Conservation (phyloP, 2,113 vertebrate genomes). For the Turdus rufiventris region DNA sequence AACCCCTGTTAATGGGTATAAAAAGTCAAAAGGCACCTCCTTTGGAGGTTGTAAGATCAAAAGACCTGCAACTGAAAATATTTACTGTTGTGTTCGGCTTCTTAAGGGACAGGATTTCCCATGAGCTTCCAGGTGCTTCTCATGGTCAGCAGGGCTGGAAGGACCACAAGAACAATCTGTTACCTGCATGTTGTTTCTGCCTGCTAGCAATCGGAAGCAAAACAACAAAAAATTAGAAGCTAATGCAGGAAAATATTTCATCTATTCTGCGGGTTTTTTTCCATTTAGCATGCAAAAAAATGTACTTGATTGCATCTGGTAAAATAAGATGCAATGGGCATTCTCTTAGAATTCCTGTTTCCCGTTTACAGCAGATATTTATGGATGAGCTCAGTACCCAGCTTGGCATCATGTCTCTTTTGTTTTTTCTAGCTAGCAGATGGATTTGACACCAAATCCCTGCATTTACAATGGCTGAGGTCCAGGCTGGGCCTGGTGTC, state of each 20-base stretch:
- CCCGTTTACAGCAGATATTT: background rate
- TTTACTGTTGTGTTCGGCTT: background rate
- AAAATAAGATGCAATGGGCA: background rate
- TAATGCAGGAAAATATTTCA: background rate
- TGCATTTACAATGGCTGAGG: conserved; percentile 57
- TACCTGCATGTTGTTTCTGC: background rate
- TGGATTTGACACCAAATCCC: conserved; percentile 53
- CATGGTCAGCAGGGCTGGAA: background rate
- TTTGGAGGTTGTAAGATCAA: background rate
- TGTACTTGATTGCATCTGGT: background rate
- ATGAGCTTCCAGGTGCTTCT: background rate
- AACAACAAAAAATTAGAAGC: background rate
- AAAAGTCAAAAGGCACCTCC: background rate
- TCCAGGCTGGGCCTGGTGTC: conserved; percentile 65
- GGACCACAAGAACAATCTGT: background rate
- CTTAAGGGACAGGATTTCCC: background rate
- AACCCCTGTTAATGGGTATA: background rate
- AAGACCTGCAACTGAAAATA: background rate
- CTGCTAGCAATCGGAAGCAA: background rate
- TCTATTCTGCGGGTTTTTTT: background rate
- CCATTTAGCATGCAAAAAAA: background rate
- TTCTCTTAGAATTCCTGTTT: background rate
- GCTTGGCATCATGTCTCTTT: background rate
- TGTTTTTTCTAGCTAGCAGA: conserved; percentile 66
- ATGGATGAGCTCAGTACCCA: background rate